A percentile compares a stretch with the other conserved stretches of the same genome.
Conservation (phyloP, 2,888 invertebrate genomes). For the Cataglyphis albicans region DNA sequence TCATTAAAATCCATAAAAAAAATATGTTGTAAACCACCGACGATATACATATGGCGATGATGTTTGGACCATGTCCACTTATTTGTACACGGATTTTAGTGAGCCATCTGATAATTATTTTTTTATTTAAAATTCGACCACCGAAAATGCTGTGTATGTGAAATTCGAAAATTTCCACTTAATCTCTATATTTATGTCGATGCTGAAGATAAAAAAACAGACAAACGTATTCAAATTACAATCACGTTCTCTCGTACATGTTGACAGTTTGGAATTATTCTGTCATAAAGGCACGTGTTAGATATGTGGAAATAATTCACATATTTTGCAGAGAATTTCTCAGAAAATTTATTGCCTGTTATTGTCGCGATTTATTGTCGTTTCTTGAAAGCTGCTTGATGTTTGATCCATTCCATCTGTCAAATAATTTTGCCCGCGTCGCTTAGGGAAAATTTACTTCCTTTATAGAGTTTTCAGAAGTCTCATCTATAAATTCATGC, state of each 20-base stretch:
- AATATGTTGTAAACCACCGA: no score
- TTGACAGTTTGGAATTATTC: constrained; percentile 49
- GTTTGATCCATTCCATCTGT: neutral
- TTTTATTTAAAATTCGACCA: no score
- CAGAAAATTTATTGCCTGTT: neutral
- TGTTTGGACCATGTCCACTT: no score
- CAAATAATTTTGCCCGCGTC: neutral
- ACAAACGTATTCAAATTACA: constrained; percentile 33
- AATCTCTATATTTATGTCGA: no score
- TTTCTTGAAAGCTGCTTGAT: neutral
- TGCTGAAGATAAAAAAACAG: no score
- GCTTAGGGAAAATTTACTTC: neutral
- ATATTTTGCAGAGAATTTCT: neutral
- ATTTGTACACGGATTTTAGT: no score
- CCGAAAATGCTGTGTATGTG: no score
- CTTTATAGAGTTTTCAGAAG: neutral
- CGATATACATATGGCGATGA: no score
- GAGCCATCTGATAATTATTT: no score
- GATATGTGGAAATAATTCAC: constrained; percentile 13
- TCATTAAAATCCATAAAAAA: no score
- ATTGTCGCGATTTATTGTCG: neutral
- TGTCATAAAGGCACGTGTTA: constrained; percentile 32
- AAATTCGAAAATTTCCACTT: no score
- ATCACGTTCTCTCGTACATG: constrained; percentile 33
- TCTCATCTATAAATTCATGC: neutral